Evolutionary conservation across 2,888 invertebrate species (phyloP), one percentile per base, ranked within the genome.

Genomic region (Archips xylosteana): DNA sequence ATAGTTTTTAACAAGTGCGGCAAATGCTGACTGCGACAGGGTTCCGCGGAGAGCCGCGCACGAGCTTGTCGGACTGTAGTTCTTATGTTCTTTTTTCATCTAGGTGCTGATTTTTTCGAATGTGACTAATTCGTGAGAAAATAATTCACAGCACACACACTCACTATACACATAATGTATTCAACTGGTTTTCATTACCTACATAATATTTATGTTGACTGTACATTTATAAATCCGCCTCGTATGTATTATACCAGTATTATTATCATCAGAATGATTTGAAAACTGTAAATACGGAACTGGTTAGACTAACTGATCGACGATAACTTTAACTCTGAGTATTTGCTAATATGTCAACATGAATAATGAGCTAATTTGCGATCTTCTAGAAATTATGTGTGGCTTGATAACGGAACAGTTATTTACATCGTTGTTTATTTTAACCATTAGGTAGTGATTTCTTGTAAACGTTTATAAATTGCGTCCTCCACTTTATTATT

Each of bases 311-410:
- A 6, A 23, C 23, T n/a, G 54, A 54, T n/a, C 23, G 6, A 51
- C 6, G 54, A 23, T 54, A 54, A 23, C 54, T 54, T 23, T 54
- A 54, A 23, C 54, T 54, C 15, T 10, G 54, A 23, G 49, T 5
- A 15, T 49, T 10, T 23, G 23, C 8, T 54, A 51, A 51, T 51
- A 15, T 51, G 9, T 39, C 3, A 5, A 42, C 42, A 62, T 62
- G n/a, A 61, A n/a, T 42, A 42, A 62, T 62, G 61, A 42, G 42
- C 42, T 62, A 62, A 62, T 62, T 62, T 62, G 61, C 42, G 34
- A 12, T 15, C 23, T n/a, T n/a, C 9, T 61, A 23, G 15, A 4
- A 39, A 42, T 42, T 62, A 62, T 4, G 23, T 45, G 45, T 1
- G 57, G 9, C 54, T 54, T 32, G 32, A 45, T 63, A 63, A 45